Percentiles rank a stretch among this genome's conserved stretches.
Conservation (phyloP, 2,797 vertebrate species). For the Botia kubotai region DNA sequence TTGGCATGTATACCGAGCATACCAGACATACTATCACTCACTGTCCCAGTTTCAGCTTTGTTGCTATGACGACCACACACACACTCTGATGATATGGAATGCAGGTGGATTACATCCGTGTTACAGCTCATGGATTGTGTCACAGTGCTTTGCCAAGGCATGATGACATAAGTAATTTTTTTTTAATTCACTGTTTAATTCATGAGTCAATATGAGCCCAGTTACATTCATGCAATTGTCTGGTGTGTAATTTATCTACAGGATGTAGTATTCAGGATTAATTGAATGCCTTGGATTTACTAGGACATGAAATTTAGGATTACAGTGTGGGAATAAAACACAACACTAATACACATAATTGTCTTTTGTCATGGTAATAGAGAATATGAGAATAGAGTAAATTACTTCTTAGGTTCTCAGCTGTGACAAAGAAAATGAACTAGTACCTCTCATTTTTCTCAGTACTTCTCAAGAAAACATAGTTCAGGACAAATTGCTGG, state of each 20-base stretch:
- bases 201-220: background rate
- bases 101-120: constrained; percentile 14
- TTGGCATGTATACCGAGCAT: constrained; percentile 61
- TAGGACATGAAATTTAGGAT: background rate
- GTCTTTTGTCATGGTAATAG: background rate
- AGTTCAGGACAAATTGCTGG: too few relatives aligned
- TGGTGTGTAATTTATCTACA: background rate
- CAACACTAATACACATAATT: background rate
- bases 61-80: constrained; percentile 66
- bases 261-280: background rate
- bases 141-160: background rate
- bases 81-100: constrained; percentile 54
- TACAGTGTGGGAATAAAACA: background rate
- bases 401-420: background rate
- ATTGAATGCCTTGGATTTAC: background rate
- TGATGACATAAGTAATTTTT: background rate
- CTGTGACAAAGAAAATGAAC: background rate
- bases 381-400: background rate
- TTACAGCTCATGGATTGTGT: background rate
- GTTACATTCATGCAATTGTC: background rate
- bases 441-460: too few relatives aligned
- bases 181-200: background rate
- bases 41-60: constrained; percentile 71
- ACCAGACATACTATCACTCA: constrained; percentile 66
- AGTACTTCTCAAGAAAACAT: too few relatives aligned